phyloP scores from a whole-genome alignment of 1,140 invertebrate species.

The Neocloeon triangulifer region DNA sequence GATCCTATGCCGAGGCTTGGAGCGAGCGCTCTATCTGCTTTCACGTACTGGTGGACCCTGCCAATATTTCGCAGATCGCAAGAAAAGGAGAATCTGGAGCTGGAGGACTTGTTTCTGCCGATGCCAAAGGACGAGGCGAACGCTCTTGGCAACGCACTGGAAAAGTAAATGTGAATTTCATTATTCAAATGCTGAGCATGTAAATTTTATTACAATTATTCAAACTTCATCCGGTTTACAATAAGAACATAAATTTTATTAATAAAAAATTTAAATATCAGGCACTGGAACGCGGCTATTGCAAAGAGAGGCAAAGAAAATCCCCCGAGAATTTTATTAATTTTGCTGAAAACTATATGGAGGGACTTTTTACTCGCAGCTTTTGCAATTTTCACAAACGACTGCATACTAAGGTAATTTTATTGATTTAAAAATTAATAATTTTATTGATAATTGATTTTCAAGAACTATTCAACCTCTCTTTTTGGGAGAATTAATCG shows the following conservation, averaged over 20 bases:
- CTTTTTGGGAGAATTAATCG: conserved; percentile 15
- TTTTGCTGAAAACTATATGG: neutral
- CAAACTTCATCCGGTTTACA: neutral
- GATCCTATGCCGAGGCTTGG: no score
- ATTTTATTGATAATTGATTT: neutral
- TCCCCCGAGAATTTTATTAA: neutral
- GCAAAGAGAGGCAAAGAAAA: conserved; percentile 6
- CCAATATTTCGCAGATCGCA: conserved; percentile 6
- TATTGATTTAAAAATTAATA: neutral
- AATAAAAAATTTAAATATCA: no score
- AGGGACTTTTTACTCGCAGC: neutral
- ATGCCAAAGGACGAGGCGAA: conserved; percentile 11
- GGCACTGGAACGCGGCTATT: conserved; percentile 3
- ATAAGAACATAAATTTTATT: neutral
- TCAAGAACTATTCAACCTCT: conserved; percentile 12
- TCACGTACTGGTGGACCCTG: conserved; percentile 2
- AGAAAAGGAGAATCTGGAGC: conserved; percentile 12
- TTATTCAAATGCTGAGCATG: conserved; percentile 1
- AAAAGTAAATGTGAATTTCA: conserved; percentile 9
- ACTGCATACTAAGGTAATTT: neutral
- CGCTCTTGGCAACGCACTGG: conserved; percentile 11
- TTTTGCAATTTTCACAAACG: neutral
- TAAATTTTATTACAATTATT: neutral
- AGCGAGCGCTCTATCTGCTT: no score
- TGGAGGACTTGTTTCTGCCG: conserved; percentile 12